Conservation (phyloP, 2,888 invertebrate species). For the Ormia ochracea region DNA sequence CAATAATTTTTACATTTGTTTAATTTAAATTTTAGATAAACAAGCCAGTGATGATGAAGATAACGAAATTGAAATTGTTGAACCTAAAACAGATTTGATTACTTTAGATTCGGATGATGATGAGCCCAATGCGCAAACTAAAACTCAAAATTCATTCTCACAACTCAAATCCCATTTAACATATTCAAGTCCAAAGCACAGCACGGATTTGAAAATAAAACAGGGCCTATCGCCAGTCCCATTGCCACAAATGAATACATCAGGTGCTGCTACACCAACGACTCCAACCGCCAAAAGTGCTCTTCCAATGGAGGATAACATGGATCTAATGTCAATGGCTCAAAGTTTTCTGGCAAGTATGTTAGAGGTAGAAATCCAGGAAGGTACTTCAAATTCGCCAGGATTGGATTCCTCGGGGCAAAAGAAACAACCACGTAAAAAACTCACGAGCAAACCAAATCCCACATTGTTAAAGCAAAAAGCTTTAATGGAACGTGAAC, state of each 20-base stretch:
- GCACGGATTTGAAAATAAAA: conserved; percentile 8
- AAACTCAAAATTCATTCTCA: neutral
- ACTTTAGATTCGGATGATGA: conserved; percentile 76
- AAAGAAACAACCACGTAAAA: conserved; percentile 75
- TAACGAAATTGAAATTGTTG: conserved; percentile 76
- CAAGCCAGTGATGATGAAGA: conserved; percentile 76
- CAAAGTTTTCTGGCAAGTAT: conserved; percentile 73
- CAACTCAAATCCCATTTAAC: conserved; percentile 11
- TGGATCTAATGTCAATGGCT: conserved; percentile 63
- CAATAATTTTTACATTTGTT: neutral
- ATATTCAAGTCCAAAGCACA: neutral
- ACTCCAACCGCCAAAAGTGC: neutral
- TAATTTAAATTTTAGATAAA: conserved; percentile 69
- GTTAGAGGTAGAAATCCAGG: conserved; percentile 73
- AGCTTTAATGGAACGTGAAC: conserved; percentile 71
- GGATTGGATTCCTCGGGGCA: conserved; percentile 47
- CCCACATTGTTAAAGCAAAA: conserved; percentile 73
- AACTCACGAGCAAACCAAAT: conserved; percentile 75
- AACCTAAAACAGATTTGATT: conserved; percentile 75
- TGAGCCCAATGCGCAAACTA: conserved; percentile 16
- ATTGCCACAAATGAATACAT: neutral
- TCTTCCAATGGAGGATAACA: conserved; percentile 39
- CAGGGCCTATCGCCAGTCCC: neutral
- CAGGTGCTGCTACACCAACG: neutral
- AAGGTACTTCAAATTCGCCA: conserved; percentile 51